Evolutionary conservation across 2,797 vertebrate genomes (phyloP), one percentile per base, ranked within the genome.

Genomic region (Hybognathus amarus): DNA sequence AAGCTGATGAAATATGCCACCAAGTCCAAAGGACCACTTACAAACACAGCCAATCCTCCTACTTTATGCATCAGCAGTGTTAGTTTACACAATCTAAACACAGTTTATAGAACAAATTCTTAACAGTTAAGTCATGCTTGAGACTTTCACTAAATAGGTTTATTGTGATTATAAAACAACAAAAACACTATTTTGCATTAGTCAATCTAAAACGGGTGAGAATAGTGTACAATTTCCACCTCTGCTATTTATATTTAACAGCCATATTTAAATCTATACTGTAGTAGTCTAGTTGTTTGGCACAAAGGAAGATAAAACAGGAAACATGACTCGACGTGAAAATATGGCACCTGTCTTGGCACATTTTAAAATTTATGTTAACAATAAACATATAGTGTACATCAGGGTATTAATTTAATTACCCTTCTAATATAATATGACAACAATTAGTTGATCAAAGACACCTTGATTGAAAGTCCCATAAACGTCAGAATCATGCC

Each of bases 51-150:
- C 18, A 33, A 18, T 63, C 70, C 27, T 66, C 22, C 56, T 8
- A 10, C 20, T 63, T 64, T 38, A 27, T 36, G 56, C 27, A 47
- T 61, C 52, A 17, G 66, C 52, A 11, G 79, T 80, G 52, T 45
- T 11, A 27, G 80, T 64, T 82, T 74, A 66, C 30, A 13, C 27
- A 38, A 54, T 30, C 30, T 27, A 54, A 75, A 38, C 61, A 67
- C 70, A 27, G 69, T 64, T 81, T 81, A 74, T 13, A 66, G 80
- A 27, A 40, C 42, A 38, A 40, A 70, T 71, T 64, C 75, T 59
- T 38, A n/a, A 13, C 33, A 15, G 42, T n/a, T 30, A 50, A 78
- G 13, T 18, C 18, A 77, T 79, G 12, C 33, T 50, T 52, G 12
- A 63, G 24, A 56, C 27, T 76, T 24, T 59, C 38, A 33, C 54